These are phyloP conservation scores for Anodontia alba DNA, from an alignment of 2,888 invertebrate genomes.

Conservation along the genomic window DNA sequence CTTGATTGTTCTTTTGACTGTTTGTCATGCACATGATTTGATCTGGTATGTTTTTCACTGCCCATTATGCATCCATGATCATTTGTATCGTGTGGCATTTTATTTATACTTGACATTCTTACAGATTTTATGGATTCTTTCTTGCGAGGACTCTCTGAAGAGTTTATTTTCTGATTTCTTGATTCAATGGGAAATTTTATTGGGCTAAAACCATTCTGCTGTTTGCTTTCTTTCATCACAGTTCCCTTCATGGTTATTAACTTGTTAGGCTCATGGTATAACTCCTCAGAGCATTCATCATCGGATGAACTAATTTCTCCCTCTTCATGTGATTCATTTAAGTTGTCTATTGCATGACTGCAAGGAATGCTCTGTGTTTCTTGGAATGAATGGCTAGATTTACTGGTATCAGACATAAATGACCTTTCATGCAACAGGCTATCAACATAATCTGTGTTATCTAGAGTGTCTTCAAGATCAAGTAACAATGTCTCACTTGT, in stretches of 20 bases:
- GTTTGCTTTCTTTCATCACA: background rate
- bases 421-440: slow-evolving; percentile 25
- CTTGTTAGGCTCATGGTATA: background rate
- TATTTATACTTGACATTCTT: too few relatives aligned
- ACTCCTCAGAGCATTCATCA: background rate
- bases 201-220: background rate
- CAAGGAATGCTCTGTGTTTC: too few relatives aligned
- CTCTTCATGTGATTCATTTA: background rate
- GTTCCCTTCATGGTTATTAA: background rate
- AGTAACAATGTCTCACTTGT: slow-evolving; percentile 20
- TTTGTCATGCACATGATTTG: background rate
- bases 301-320: background rate
- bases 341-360: background rate
- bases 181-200: background rate
- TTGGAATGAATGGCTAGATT: background rate
- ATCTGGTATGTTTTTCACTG: background rate
- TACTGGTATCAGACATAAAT: background rate
- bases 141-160: too few relatives aligned
- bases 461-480: slow-evolving; percentile 37
- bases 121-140: too few relatives aligned
- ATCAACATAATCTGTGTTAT: slow-evolving; percentile 48
- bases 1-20: too few relatives aligned
- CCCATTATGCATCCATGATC: too few relatives aligned
- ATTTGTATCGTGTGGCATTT: too few relatives aligned
- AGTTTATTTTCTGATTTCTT: background rate